Evolutionary conservation across 2,113 vertebrate genomes (phyloP), one percentile per base, ranked within the genome.

Genomic region (Sprattus sprattus): DNA sequence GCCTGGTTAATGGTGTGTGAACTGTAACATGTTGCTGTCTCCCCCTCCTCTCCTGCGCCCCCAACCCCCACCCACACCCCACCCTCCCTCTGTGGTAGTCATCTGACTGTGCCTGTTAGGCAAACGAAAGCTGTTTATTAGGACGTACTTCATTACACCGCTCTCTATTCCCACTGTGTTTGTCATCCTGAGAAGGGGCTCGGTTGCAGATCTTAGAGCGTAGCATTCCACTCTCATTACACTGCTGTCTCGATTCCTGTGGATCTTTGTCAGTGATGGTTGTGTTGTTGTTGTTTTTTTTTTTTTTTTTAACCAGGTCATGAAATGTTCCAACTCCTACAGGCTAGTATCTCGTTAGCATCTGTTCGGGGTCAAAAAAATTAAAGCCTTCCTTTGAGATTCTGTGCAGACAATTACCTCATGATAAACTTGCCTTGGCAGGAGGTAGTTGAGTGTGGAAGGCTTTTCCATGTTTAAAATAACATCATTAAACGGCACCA

Each of bases 101-200:
- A 13, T 78, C 28, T 78, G 71, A 78, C 71, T 32, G 71, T 39
- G 71, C 71, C 71, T 78, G 71, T 78, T 78, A 78, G 71, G 71
- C 71, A 78, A 78, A 15, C 28, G 15, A 28, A 78, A 78, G 71
- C 71, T 78, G 71, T 78, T 78, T 78, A 78, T 78, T 78, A 32
- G 71, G 71, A 15, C 71, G 13, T 13, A 16, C 71, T 78, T 32
- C 32, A 78, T 78, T 78, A 39, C 71, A 78, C 13, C 3, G 71
- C 71, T 39, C 28, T 13, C 71, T 78, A 32, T 32, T 78, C 71
- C 71, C 25, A 15, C 71, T 78, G 71, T 78, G 71, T 39, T 32
- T 78, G 71, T 78, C 71, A 78, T 44, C 28, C 28, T 15, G 25
- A 78, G 71, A 15, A 78, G 32, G 71, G 28, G 71, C 71, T 39